Conservation (phyloP, 2,888 invertebrate species). For the Cinara cedri region DNA sequence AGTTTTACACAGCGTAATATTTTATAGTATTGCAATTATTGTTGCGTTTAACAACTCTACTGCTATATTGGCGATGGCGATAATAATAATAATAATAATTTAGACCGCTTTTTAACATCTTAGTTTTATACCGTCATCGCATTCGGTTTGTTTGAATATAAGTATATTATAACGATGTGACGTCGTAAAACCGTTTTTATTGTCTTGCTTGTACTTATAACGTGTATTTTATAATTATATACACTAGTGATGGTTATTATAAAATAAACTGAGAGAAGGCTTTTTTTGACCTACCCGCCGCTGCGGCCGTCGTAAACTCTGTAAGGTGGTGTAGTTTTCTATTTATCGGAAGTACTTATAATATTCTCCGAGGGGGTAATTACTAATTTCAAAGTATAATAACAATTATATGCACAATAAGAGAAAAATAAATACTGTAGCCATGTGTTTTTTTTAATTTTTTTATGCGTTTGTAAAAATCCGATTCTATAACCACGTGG, state of each 20-base stretch:
- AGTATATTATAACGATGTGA: background rate
- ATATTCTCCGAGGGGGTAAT: background rate
- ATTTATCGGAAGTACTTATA: background rate
- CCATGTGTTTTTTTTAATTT: too few relatives aligned
- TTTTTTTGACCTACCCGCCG: background rate
- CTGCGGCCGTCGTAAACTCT: background rate
- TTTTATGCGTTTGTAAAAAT: too few relatives aligned
- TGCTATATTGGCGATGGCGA: too few relatives aligned
- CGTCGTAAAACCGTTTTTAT: conserved; percentile 29
- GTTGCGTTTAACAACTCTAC: too few relatives aligned
- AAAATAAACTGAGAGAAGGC: too few relatives aligned
- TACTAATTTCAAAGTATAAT: background rate
- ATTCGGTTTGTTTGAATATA: background rate
- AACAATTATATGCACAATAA: too few relatives aligned
- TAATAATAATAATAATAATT: background rate
- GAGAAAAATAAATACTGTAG: too few relatives aligned
- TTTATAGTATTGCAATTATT: background rate
- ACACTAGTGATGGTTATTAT: background rate
- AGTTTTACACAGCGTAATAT: background rate
- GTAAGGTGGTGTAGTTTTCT: background rate
- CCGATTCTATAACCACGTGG: too few relatives aligned
- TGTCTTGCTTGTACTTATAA: conserved; percentile 21
- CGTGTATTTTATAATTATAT: background rate
- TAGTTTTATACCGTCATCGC: background rate
- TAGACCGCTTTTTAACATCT: background rate